These are phyloP conservation scores for Phortica okadai DNA, from an alignment of 2,888 invertebrate genomes.

Conservation along the genomic window DNA sequence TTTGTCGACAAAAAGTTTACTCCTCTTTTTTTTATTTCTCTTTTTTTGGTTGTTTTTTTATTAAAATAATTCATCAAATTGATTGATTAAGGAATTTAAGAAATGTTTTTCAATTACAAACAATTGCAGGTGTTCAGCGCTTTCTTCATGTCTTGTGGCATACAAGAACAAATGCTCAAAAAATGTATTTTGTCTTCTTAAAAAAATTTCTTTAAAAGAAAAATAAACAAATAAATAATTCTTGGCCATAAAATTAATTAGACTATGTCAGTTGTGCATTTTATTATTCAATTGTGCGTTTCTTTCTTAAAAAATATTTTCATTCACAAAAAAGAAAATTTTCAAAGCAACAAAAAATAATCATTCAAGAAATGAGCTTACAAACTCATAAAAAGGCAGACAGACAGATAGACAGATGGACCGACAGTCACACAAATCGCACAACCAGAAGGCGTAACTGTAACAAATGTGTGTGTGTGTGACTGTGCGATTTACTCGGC, in stretches of 20 bases:
- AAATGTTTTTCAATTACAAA: constrained; percentile 36
- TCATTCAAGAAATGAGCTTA: neutral
- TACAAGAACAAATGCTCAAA: too few relatives aligned
- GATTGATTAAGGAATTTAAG: constrained; percentile 41
- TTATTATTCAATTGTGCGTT: constrained; percentile 4
- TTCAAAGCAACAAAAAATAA: neutral
- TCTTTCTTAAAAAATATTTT: neutral
- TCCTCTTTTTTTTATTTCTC: too few relatives aligned
- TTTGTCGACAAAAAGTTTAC: too few relatives aligned
- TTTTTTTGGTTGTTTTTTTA: constrained; percentile 35
- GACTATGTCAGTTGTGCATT: neutral
- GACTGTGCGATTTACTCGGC: neutral
- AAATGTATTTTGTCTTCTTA: too few relatives aligned
- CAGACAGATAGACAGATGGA: too few relatives aligned
- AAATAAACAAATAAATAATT: neutral
- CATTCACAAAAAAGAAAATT: constrained; percentile 7
- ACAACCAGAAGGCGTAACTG: neutral
- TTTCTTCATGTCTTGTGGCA: too few relatives aligned
- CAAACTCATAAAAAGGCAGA: neutral
- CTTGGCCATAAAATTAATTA: neutral
- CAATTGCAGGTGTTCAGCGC: neutral
- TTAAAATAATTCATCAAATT: constrained; percentile 46
- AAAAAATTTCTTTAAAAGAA: neutral
- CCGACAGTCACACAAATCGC: neutral
- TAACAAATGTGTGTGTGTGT: neutral